Evolutionary conservation across 2,113 vertebrate species (phyloP), one percentile per base, ranked within the genome.

Genomic region (Equus quagga): DNA sequence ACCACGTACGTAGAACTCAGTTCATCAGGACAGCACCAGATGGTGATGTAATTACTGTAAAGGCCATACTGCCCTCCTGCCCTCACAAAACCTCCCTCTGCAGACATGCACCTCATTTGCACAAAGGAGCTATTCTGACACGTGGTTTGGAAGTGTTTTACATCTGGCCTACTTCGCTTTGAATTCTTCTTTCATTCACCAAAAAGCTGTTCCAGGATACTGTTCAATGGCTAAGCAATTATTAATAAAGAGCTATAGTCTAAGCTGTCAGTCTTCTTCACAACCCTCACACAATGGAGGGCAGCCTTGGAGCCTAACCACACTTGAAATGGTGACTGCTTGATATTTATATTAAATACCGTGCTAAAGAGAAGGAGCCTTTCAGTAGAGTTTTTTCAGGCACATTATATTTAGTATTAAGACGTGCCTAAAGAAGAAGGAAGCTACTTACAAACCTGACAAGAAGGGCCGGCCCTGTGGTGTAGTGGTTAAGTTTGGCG

Each of bases 141-240:
- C 75, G 62, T 67, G 65, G 54, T 46, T 89, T 97, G 65, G 58
- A 54, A 70, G 24, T 65, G 65, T 90, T 86, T 93, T 86, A 13
- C 79, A 70, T 89, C 84, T 97, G 84, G 64, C 76, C 75, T 65
- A 54, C 89, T 96, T 89, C 73, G 64, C 69, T 85, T 67, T 95
- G 86, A 88, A 87, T 79, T 91, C 82, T n/a, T 80, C 83, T 94
- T 92, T 91, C 64, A 62, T 62, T 94, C 65, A 31, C 80, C 81
- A 62, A 81, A 92, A 33, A 81, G 91, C 95, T 96, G 81, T 62
- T 60, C 56, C 51, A 62, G 78, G 88, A 46, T 76, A 56, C 46
- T 73, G 95, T 80, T 82, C 89, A 89, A 87, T 67, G 54, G 58
- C 88, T 88, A 51, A 91, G 36, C 64, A 67, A 28, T 84, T 87